Base-by-base conservation (phyloP, 2,888 invertebrate genomes). In the Diplolepis rosae region DNA sequence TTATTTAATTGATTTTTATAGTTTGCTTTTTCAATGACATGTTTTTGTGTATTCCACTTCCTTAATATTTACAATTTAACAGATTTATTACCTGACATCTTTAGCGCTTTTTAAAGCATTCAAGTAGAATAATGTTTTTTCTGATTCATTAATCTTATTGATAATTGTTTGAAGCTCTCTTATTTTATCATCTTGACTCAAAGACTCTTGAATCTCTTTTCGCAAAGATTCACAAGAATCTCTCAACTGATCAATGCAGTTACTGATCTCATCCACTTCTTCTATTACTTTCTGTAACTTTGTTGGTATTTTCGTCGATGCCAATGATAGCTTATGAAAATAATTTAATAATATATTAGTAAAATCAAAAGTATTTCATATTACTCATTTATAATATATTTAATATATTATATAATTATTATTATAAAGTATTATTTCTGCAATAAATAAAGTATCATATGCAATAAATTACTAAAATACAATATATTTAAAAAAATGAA, bases 41-140 rank as follows among this genome's bases (percentile, higher is more conserved):
- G 89, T 1, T 85, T 78, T 61, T 86, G 87, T 0, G 7, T 39
- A 52, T 39, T 84, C 65, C 88, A 88, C 75, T 89, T 89, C 74
- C 85, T 85, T 45, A 87, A 84, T 71, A 84, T 82, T 28, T 70
- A 42, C 30, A 89, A 83, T 6, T 83, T 80, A 22, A 70, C 74
- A 11, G 79, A 75, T 30, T 51, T 50, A 30, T 81, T 88, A 94
- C 94, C 94, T 93, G 67, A 95, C 89, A 76, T 93, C 92, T 84
- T 95, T 93, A 79, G 95, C 91, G 82, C 92, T 92, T 82, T 93
- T 92, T 78, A 95, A 90, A 51, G 94, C 91, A 82, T 91, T 92
- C 69, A 95, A 88, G 87, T 96, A 96, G 50, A 92, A 91, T 35
- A 91, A 85, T 9, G 92, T 88, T 77, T 90, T 90, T 80, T 93